Percentiles rank a stretch among this genome's conserved stretches.
Evolutionary conservation across 1,140 invertebrate species (phyloP).

Genomic region (Berghia stephanieae): DNA sequence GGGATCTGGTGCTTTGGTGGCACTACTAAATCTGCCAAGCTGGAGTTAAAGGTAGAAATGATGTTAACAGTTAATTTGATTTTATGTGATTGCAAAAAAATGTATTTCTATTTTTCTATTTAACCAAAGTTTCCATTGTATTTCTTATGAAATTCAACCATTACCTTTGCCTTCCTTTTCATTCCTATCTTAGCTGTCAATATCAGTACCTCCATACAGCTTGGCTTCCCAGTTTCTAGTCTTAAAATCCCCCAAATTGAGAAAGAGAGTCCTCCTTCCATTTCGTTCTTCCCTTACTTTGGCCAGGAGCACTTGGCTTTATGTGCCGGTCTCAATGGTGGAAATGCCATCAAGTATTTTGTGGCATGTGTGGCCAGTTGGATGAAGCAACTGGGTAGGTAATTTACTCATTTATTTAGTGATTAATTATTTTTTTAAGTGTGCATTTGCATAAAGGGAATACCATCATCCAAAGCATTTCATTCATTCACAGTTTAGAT

Average conservation of each 20-base stretch:
- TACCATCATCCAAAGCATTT: too few relatives aligned
- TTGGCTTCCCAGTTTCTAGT: conserved; percentile 11
- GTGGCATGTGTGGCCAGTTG: conserved; percentile 2
- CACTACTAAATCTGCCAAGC: too few relatives aligned
- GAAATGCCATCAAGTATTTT: conserved; percentile 13
- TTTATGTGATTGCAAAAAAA: too few relatives aligned
- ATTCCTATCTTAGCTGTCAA: conserved; percentile 22
- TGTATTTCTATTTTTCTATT: too few relatives aligned
- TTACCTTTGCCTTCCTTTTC: too few relatives aligned
- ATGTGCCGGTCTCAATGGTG: conserved; percentile 28
- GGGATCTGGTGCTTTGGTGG: too few relatives aligned
- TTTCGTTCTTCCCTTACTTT: conserved; percentile 26
- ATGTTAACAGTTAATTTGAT: too few relatives aligned
- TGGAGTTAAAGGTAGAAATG: too few relatives aligned
- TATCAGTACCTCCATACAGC: conserved; percentile 27
- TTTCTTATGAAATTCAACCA: too few relatives aligned
- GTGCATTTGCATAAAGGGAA: too few relatives aligned
- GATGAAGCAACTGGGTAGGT: conserved; percentile 17
- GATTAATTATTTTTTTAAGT: background rate
- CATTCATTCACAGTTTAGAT: background rate
- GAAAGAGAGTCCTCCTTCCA: background rate
- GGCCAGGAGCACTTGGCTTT: conserved; percentile 3
- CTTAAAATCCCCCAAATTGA: background rate
- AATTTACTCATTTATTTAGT: background rate
- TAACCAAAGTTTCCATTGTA: too few relatives aligned